Conservation (phyloP, 2,888 invertebrate genomes). For the Catocala nupta region DNA sequence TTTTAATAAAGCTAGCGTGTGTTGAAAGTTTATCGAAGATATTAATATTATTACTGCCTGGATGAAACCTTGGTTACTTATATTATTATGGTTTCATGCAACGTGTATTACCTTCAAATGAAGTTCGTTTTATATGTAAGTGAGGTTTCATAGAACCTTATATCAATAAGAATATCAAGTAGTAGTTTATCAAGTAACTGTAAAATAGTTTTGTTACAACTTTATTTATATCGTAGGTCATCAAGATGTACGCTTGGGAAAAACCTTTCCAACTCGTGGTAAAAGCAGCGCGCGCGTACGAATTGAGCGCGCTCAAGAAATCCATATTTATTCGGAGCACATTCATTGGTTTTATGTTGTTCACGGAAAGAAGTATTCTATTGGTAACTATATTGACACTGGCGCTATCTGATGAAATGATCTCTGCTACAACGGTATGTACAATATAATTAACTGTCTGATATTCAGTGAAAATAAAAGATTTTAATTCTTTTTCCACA, state of each 20-base stretch:
- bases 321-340: slow-evolving; percentile 89
- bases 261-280: slow-evolving; percentile 92
- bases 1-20: no score
- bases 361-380: slow-evolving; percentile 91
- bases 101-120: no score
- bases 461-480: no score
- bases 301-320: slow-evolving; percentile 86
- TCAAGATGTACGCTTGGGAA: slow-evolving; percentile 99
- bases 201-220: no score
- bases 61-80: no score
- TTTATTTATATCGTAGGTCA: slow-evolving; percentile 85
- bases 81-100: no score
- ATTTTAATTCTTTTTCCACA: background rate
- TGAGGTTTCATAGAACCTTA: no score
- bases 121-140: no score
- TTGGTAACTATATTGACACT: slow-evolving; percentile 87
- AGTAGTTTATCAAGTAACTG: no score
- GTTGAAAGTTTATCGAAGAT: background rate
- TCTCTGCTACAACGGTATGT: slow-evolving; percentile 75
- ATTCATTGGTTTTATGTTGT: slow-evolving; percentile 91
- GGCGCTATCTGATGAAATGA: slow-evolving; percentile 68
- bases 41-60: no score
- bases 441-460: background rate
- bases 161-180: no score
- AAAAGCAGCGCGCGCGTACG: slow-evolving; percentile 83